A percentile compares a stretch with the other conserved stretches of the same genome.
Conservation (phyloP, 2,888 invertebrate genomes). For the Polyommatus icarus region DNA sequence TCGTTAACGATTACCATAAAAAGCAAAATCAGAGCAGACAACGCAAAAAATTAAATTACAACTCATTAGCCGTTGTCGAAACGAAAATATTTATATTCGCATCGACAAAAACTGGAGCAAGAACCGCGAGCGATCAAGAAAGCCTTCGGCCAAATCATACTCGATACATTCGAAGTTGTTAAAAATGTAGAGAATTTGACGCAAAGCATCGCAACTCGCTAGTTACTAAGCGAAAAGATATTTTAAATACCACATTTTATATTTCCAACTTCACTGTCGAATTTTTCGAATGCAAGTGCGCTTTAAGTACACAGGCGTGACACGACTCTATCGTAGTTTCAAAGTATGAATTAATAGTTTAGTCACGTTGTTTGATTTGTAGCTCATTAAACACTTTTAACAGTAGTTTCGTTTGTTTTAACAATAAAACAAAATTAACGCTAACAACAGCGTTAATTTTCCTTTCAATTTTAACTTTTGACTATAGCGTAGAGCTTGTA, state of each 20-base stretch:
- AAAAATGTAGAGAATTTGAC: neutral
- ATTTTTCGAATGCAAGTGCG: neutral
- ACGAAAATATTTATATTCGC: neutral
- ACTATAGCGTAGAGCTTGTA: neutral
- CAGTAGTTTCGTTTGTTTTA: neutral
- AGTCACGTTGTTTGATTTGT: neutral
- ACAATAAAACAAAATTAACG: too few relatives aligned
- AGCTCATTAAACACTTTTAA: conserved; percentile 13
- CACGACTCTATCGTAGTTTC: neutral
- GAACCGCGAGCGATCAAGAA: conserved; percentile 46
- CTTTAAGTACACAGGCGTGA: neutral
- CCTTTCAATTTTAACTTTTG: neutral
- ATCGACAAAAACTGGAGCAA: conserved; percentile 66
- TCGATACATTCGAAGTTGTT: neutral
- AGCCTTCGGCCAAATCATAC: neutral
- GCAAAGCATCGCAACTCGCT: neutral
- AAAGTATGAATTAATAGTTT: conserved; percentile 19
- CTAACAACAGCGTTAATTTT: neutral
- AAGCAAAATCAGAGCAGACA: conserved; percentile 77
- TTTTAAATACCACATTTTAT: neutral
- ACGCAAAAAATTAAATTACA: conserved; percentile 74
- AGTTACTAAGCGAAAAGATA: neutral
- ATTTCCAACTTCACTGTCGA: neutral
- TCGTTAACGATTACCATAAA: conserved; percentile 78
- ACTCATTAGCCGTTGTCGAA: conserved; percentile 59